phyloP scores from a whole-genome alignment of 2,888 invertebrate species.

The Drosophila putrida region DNA sequence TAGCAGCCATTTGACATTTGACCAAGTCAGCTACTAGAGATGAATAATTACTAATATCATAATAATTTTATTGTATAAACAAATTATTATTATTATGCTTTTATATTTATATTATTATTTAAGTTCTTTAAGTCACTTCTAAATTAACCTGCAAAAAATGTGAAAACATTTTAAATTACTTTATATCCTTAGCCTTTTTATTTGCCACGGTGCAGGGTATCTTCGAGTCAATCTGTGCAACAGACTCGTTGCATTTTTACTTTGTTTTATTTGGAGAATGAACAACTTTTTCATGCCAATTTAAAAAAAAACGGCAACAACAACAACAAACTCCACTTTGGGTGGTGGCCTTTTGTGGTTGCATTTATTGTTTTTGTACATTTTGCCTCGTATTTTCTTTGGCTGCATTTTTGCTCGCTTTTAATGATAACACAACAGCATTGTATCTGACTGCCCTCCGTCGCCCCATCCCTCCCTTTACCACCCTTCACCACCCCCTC shows the following conservation, averaged over 20 bases:
- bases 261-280: constrained; percentile 36
- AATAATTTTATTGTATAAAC: neutral
- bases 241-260: constrained; percentile 12
- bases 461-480: too few species aligned
- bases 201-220: constrained; percentile 9
- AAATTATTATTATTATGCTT: neutral
- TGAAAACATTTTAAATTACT: too few species aligned
- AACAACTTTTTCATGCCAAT: constrained; percentile 66
- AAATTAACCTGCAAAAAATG: neutral
- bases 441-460: constrained; percentile 45
- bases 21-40: neutral
- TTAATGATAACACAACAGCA: constrained; percentile 80
- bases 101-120: too few species aligned
- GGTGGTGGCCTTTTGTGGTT: constrained; percentile 76
- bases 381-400: constrained; percentile 65
- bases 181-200: too few species aligned
- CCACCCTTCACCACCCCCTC: neutral
- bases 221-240: constrained; percentile 1
- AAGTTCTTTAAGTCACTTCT: neutral
- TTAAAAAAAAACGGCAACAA: constrained; percentile 53
- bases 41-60: neutral
- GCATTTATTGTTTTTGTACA: constrained; percentile 64
- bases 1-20: constrained; percentile 8
- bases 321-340: constrained; percentile 62
- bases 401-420: constrained; percentile 69